Evolutionary conservation across 2,888 invertebrate genomes (phyloP).

Genomic region (Chalcis sispes): DNA sequence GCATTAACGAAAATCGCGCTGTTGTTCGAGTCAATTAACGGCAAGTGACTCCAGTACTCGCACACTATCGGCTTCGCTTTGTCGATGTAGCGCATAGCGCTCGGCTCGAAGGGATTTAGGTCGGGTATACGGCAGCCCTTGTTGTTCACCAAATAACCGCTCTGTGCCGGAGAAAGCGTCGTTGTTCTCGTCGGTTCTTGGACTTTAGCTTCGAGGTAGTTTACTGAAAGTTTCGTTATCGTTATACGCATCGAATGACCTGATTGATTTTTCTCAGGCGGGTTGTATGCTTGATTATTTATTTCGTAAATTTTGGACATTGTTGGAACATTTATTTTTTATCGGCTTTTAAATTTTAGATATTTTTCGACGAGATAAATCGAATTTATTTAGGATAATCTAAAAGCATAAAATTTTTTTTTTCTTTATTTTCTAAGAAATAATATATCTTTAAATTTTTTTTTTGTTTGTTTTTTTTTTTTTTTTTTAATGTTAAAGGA

Average conservation of each 20-base stretch:
- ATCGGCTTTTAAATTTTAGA: too few species aligned
- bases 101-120: slow-evolving; percentile 80
- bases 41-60: slow-evolving; percentile 77
- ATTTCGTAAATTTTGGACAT: too few species aligned
- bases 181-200: slow-evolving; percentile 35
- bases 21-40: slow-evolving; percentile 79
- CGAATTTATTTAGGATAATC: too few species aligned
- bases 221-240: slow-evolving; percentile 31
- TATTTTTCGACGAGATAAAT: too few species aligned
- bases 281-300: too few species aligned
- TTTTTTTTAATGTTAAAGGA: too few species aligned
- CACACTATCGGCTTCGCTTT: slow-evolving; percentile 77
- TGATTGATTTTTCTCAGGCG: neutral
- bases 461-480: too few species aligned
- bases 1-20: slow-evolving; percentile 79
- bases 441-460: too few species aligned
- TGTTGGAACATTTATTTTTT: too few species aligned
- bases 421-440: too few species aligned
- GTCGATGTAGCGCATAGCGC: slow-evolving; percentile 79
- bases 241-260: too few species aligned
- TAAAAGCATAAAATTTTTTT: too few species aligned
- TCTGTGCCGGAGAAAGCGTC: slow-evolving; percentile 53
- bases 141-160: slow-evolving; percentile 79
- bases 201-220: slow-evolving; percentile 22
- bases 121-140: slow-evolving; percentile 83